phyloP scores from a whole-genome alignment of 2,113 vertebrate species.

The Pachypanchax playfairii region DNA sequence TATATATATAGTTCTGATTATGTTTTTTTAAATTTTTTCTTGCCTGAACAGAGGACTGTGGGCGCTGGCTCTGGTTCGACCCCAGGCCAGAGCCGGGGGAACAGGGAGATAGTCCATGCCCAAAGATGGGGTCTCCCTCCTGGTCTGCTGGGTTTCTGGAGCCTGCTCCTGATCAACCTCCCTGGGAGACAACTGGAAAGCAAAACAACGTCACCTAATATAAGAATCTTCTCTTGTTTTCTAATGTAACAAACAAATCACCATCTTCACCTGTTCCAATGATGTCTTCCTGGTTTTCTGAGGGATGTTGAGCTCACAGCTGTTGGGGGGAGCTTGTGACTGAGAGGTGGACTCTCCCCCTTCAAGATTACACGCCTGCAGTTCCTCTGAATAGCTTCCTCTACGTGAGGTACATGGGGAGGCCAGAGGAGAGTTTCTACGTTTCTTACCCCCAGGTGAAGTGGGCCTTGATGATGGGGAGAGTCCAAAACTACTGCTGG shows the following conservation, averaged over 20 bases:
- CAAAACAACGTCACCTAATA: neutral
- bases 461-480: slow-evolving; percentile 84
- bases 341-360: slow-evolving; percentile 65
- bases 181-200: slow-evolving; percentile 74
- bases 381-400: slow-evolving; percentile 87
- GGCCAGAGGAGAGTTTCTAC: slow-evolving; percentile 81
- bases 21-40: slow-evolving; percentile 14
- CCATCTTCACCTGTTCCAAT: slow-evolving; percentile 81
- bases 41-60: slow-evolving; percentile 93
- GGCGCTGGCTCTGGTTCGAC: slow-evolving; percentile 86
- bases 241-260: neutral
- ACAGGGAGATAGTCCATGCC: slow-evolving; percentile 93
- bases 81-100: slow-evolving; percentile 89
- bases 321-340: slow-evolving; percentile 63
- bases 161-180: slow-evolving; percentile 82
- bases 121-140: slow-evolving; percentile 71
- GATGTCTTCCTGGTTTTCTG: slow-evolving; percentile 92
- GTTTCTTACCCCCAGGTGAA: slow-evolving; percentile 89
- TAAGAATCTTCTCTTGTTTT: neutral
- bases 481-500: slow-evolving; percentile 82
- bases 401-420: slow-evolving; percentile 86
- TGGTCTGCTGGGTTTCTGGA: slow-evolving; percentile 73
- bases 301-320: slow-evolving; percentile 84
- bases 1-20: no score
- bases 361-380: slow-evolving; percentile 64